Conservation (phyloP, 2,113 vertebrate species). For the Crotalus viridis region DNA sequence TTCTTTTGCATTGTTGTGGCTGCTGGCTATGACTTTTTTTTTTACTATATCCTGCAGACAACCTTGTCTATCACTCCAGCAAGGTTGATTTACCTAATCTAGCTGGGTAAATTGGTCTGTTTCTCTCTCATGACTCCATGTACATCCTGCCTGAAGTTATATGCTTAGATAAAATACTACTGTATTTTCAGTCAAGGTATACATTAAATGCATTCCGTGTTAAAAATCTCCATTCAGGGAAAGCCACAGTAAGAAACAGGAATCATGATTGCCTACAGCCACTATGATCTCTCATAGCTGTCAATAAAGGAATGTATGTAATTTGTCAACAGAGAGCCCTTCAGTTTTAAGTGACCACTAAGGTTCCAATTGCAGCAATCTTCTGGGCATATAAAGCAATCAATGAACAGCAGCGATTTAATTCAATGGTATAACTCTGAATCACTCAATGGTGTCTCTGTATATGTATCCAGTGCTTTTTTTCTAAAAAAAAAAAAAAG, state of each 20-base stretch:
- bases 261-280: background rate
- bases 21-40: background rate
- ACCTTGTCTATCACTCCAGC: background rate
- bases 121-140: background rate
- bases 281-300: background rate
- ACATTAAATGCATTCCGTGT: background rate
- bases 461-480: background rate
- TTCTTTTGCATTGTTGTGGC: background rate
- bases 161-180: background rate
- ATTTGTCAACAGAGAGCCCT: background rate
- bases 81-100: background rate
- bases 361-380: background rate
- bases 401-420: background rate
- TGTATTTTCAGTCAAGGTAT: background rate
- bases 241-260: background rate
- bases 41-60: background rate
- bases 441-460: background rate
- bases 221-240: background rate
- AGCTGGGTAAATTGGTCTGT: background rate
- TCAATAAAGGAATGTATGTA: background rate
- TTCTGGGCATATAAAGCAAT: background rate
- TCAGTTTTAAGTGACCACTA: background rate
- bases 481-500: too few relatives aligned
- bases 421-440: background rate
- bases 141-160: background rate